Evolutionary conservation across 2,113 vertebrate species (phyloP).

Genomic region (Hippocampus guttulatus): DNA sequence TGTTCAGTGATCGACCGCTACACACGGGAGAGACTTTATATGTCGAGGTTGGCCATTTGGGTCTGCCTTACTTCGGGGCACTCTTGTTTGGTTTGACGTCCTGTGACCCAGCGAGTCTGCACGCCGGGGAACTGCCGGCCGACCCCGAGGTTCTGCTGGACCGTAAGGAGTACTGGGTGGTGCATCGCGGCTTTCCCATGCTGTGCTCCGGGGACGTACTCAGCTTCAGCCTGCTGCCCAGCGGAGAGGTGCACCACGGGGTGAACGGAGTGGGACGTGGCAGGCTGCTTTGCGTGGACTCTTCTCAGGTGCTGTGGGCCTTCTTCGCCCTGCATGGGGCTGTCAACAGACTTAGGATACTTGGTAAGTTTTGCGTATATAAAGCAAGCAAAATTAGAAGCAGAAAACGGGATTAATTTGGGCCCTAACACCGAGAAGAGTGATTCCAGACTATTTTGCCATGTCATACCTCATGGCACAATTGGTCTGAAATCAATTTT

Average conservation of each 20-base stretch:
- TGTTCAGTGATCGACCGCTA: constrained; percentile 91
- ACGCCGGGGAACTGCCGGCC: constrained; percentile 85
- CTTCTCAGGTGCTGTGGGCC: constrained; percentile 91
- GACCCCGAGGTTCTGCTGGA: constrained; percentile 92
- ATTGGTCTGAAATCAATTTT: too few species aligned
- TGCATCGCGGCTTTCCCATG: constrained; percentile 84
- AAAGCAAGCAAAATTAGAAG: background rate
- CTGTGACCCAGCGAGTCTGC: constrained; percentile 88
- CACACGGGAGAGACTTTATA: constrained; percentile 87
- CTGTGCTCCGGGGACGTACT: constrained; percentile 85
- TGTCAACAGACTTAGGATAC: constrained; percentile 87
- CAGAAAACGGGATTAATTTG: background rate
- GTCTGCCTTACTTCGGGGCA: constrained; percentile 85
- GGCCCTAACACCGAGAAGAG: background rate
- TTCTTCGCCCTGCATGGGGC: constrained; percentile 93
- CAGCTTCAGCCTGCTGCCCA: constrained; percentile 87
- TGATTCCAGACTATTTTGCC: background rate
- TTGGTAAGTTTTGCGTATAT: constrained; percentile 70
- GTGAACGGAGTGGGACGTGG: constrained; percentile 86
- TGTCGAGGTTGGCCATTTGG: constrained; percentile 87
- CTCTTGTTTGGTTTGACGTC: constrained; percentile 93
- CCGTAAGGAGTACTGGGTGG: constrained; percentile 98
- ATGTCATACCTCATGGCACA: background rate
- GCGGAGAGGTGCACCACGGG: constrained; percentile 88
- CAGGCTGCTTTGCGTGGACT: constrained; percentile 91